These are phyloP conservation scores for Iphiclides podalirius DNA, from an alignment of 2,888 invertebrate genomes.

Conservation along the genomic window DNA sequence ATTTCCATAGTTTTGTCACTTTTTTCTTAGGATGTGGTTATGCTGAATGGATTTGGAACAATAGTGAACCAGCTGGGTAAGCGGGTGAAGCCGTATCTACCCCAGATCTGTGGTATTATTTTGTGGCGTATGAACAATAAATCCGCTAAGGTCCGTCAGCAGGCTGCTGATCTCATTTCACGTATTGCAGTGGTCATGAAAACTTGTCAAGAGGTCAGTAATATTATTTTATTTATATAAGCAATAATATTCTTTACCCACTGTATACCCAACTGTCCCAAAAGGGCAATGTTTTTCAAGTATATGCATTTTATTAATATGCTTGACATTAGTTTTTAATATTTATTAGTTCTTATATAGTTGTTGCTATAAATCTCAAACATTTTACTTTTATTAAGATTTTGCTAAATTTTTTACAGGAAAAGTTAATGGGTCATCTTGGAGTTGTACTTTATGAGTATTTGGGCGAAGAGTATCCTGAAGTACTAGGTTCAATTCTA, in stretches of 20 bases:
- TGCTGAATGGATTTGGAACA: constrained; percentile 99
- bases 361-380: no score
- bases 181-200: constrained; percentile 99
- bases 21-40: constrained; percentile 92
- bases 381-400: no score
- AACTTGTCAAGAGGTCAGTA: constrained; percentile 94
- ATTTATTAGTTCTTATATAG: no score
- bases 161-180: constrained; percentile 99
- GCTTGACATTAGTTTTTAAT: no score
- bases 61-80: constrained; percentile 98
- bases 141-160: constrained; percentile 99
- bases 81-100: constrained; percentile 98
- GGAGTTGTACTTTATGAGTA: constrained; percentile 99
- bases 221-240: background rate
- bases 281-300: no score
- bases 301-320: no score
- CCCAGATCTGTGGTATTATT: constrained; percentile 99
- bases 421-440: constrained; percentile 99
- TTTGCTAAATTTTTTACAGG: constrained; percentile 82
- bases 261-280: no score
- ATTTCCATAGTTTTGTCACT: no score
- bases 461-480: constrained; percentile 99
- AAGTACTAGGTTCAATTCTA: constrained; percentile 98
- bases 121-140: constrained; percentile 99
- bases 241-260: no score